phyloP scores from a whole-genome alignment of 35 echinoderm and acorn worm species.

The Hemicentrotus pulcherrimus region DNA sequence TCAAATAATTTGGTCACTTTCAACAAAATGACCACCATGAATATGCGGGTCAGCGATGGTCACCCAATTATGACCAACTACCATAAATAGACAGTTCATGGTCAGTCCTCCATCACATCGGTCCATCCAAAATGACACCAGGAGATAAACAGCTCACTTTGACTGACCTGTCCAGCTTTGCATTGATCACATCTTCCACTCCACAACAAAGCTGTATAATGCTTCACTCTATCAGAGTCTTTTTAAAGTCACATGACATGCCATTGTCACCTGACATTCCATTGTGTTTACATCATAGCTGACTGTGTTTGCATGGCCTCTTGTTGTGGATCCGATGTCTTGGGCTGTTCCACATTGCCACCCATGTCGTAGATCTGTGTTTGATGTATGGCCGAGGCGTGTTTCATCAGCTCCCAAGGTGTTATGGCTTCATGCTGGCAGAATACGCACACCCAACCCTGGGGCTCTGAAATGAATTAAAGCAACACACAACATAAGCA shows the following conservation, averaged over 20 bases:
- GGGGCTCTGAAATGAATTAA: constrained; percentile 46
- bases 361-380: constrained; percentile 72
- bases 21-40: constrained; percentile 10
- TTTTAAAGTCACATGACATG: not conserved
- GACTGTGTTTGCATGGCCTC: constrained; percentile 48
- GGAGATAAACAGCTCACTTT: not conserved
- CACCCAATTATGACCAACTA: not conserved
- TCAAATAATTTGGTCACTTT: constrained; percentile 11
- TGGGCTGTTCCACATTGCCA: constrained; percentile 16
- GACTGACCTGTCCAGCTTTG: not conserved
- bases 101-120: not conserved
- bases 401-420: constrained; percentile 77
- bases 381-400: constrained; percentile 64
- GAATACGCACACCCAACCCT: constrained; percentile 68
- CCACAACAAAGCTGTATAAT: too few relatives aligned
- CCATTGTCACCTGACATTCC: constrained; percentile 7
- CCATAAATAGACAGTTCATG: not conserved
- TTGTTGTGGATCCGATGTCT: not conserved
- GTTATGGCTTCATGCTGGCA: constrained; percentile 59
- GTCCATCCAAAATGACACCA: not conserved
- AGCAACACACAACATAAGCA: not conserved
- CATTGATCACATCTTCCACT: not conserved
- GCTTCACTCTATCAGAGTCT: not conserved
- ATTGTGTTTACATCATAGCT: constrained; percentile 34
- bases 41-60: not conserved